Percentiles rank a stretch among this genome's conserved stretches.
phyloP scores from a whole-genome alignment of 35 echinoderm and acorn worm species.

The Stichopus chloronotus region DNA sequence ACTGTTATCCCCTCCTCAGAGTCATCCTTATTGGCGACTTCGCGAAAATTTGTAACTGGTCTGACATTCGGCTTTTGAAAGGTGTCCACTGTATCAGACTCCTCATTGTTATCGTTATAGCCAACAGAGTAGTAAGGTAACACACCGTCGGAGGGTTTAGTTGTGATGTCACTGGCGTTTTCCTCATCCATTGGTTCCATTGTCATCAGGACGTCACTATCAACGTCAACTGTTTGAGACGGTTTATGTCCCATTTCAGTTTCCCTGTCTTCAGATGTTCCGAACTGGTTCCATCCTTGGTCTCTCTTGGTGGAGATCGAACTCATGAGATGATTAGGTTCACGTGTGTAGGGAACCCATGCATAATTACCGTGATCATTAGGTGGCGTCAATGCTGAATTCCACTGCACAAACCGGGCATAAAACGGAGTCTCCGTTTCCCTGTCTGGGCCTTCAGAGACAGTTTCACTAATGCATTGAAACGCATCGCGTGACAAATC shows the following conservation, averaged over 20 bases:
- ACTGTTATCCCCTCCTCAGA: slow-evolving; percentile 13
- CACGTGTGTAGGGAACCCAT: slow-evolving; percentile 22
- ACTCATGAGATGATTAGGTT: background rate
- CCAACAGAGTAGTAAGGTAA: background rate
- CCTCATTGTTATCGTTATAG: background rate
- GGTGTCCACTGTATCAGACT: background rate
- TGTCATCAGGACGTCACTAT: background rate
- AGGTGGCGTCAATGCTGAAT: background rate
- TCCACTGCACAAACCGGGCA: slow-evolving; percentile 9
- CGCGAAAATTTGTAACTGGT: slow-evolving; percentile 1
- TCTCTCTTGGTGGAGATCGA: background rate
- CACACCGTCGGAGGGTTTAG: background rate
- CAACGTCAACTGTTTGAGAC: background rate
- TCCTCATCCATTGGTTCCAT: background rate
- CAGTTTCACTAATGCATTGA: slow-evolving; percentile 49
- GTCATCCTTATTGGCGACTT: background rate
- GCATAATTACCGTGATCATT: background rate
- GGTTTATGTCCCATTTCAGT: background rate
- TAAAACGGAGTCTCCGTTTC: slow-evolving; percentile 21
- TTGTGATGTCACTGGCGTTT: background rate
- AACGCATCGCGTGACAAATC: slow-evolving; percentile 30
- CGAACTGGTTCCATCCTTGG: background rate
- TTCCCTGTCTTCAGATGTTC: background rate
- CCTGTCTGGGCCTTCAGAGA: slow-evolving; percentile 34
- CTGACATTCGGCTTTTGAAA: background rate